Base-by-base conservation (phyloP, 2,888 invertebrate genomes). In the Macrostomum cliftonense region DNA sequence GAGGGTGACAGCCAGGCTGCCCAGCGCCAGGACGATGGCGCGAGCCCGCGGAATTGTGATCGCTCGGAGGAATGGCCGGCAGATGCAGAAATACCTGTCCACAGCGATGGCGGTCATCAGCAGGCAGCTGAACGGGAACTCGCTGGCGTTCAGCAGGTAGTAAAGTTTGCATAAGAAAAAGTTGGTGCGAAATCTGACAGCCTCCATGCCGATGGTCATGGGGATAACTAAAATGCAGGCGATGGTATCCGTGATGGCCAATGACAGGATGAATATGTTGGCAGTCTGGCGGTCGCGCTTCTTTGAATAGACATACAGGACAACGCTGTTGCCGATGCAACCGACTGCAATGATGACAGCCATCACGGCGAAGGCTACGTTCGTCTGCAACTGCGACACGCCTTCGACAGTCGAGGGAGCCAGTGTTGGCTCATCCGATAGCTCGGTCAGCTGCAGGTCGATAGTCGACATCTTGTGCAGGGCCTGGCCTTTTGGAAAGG, bases 21-120 rank as follows among this genome's bases (percentile, higher is more conserved):
- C 19, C 17, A 28, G 21, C 5, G 19, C n/a, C 21, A 43, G 17
- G 13, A 51, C 39, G 14, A 38, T 52, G 28, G 40, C 49, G 52
- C 54, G 58, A 11, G 62, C 63, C 20, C 61, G 51, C 40, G 54
- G 55, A n/a, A 59, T 58, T 1, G 61, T 65, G 61, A 67, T 63
- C 14, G 60, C 54, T 43, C 61, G 62, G 21, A 62, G 56, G 43
- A 64, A 63, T 2, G 64, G 64, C 45, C 61, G 61, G 37, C 63
- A 64, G 16, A 64, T 64, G 49, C 62, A 63, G 38, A 63, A 53
- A 48, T 62, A 64, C 12, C 65, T 50, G 46, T 65, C 64, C 17
- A 64, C 59, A n/a, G 63, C 63, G 12, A 65, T 65, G 13, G 61
- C 60, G 1, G 61, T 61, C 61, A 65, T 63, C 19, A 63, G 57